Conservation (phyloP, 1,140 invertebrate species). For the Ceratosolen solmsi region DNA sequence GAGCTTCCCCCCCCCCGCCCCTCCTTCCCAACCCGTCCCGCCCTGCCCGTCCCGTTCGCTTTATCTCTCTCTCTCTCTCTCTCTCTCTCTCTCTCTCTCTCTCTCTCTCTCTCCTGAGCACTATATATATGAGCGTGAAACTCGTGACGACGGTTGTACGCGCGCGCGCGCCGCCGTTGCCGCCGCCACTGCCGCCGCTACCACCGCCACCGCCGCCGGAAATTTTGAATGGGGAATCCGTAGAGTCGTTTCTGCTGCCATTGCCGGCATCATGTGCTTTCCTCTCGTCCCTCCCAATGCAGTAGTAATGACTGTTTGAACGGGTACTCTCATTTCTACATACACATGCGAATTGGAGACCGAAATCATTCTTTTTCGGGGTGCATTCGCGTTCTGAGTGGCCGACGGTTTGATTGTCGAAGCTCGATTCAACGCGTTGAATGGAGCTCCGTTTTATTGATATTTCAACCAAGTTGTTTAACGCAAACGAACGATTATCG, state of each 20-base stretch:
- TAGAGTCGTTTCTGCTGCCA: neutral
- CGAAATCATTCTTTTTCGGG: neutral
- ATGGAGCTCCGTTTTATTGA: conserved; percentile 12
- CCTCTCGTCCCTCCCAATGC: neutral
- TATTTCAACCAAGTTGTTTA: conserved; percentile 19
- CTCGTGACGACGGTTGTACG: neutral
- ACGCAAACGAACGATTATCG: conserved; percentile 1
- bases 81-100: neutral
- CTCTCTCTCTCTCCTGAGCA: neutral
- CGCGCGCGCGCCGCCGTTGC: conserved; percentile 15
- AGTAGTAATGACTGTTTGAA: neutral
- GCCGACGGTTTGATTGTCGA: neutral
- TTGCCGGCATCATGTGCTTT: neutral
- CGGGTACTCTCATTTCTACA: too few species aligned
- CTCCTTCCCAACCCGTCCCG: neutral
- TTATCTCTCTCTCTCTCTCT: neutral
- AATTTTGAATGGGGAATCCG: conserved; percentile 41
- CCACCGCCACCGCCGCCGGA: neutral
- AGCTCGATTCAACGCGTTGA: neutral
- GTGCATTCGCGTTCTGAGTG: neutral
- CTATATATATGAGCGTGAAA: neutral
- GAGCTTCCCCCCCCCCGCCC: neutral
- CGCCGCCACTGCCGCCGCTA: neutral
- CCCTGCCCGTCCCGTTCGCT: too few species aligned
- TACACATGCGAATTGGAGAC: neutral